Evolutionary conservation across 2,113 vertebrate species (phyloP).

Genomic region (Phylloscopus whistleri): DNA sequence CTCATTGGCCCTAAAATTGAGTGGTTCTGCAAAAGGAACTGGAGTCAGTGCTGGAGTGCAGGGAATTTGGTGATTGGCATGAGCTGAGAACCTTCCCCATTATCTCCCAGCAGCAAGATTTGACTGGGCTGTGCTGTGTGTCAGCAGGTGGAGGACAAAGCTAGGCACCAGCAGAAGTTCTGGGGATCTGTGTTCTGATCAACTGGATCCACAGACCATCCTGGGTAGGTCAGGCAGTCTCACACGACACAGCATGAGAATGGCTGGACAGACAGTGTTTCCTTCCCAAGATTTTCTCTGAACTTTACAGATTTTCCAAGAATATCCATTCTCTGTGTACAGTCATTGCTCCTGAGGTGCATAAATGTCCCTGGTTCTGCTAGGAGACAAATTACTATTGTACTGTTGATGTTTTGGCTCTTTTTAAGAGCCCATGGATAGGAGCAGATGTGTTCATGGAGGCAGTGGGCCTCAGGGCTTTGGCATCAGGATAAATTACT

Average conservation of each 20-base stretch:
- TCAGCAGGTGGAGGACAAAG: neutral
- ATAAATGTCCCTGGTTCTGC: neutral
- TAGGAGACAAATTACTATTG: neutral
- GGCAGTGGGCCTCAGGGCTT: neutral
- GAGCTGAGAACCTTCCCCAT: neutral
- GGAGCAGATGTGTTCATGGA: neutral
- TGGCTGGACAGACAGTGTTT: neutral
- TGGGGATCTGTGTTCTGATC: neutral
- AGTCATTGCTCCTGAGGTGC: conserved; percentile 6
- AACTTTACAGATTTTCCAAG: neutral
- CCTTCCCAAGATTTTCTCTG: neutral
- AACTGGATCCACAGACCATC: neutral
- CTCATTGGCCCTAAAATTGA: neutral
- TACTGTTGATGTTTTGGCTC: neutral
- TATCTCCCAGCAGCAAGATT: neutral
- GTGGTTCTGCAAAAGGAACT: conserved; percentile 29
- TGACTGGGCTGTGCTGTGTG: neutral
- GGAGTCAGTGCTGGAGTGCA: neutral
- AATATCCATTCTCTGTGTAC: neutral
- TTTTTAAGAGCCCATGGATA: neutral
- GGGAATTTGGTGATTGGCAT: neutral
- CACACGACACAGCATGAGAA: neutral
- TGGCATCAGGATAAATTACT: neutral
- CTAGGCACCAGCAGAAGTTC: neutral
- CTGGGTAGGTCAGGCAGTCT: neutral